Evolutionary conservation across 1,140 invertebrate genomes (phyloP).

Genomic region (Conus ventricosus): DNA sequence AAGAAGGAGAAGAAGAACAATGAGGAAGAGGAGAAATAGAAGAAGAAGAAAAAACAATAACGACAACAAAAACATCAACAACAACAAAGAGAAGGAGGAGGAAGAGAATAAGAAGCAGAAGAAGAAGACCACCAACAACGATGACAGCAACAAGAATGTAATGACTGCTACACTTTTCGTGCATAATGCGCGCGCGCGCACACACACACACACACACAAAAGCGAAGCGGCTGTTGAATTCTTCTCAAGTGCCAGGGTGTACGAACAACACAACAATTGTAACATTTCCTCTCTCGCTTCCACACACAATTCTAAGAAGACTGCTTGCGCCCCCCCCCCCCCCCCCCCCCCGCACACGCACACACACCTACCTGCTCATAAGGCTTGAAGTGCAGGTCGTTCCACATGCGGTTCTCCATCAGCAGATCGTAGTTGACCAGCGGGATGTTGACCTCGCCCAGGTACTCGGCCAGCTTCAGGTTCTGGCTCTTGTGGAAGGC

Average conservation of each 20-base stretch:
- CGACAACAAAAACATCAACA: too few relatives aligned
- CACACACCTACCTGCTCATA: slow-evolving; percentile 61
- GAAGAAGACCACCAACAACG: too few relatives aligned
- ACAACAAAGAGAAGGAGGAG: too few relatives aligned
- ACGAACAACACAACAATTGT: neutral
- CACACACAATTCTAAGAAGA: neutral
- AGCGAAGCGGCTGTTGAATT: too few relatives aligned
- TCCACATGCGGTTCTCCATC: slow-evolving; percentile 71
- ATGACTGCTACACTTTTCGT: too few relatives aligned
- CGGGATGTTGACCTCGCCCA: slow-evolving; percentile 66
- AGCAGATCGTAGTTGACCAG: slow-evolving; percentile 67
- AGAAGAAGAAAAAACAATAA: too few relatives aligned
- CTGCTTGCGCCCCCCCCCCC: neutral
- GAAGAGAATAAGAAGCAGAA: too few relatives aligned
- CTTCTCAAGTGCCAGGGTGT: neutral
- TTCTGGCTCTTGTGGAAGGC: slow-evolving; percentile 65
- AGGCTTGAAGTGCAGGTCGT: slow-evolving; percentile 63
- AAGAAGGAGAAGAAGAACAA: too few relatives aligned
- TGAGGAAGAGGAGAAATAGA: too few relatives aligned
- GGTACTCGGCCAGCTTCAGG: slow-evolving; percentile 62
- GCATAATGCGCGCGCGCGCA: neutral
- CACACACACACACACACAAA: slow-evolving; percentile 12
- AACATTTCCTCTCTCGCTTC: neutral
- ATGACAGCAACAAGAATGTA: too few relatives aligned
- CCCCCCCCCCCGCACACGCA: neutral